Evolutionary conservation across 2,113 vertebrate species (phyloP), one percentile per base, ranked within the genome.

Genomic region (Recurvirostra avosetta): DNA sequence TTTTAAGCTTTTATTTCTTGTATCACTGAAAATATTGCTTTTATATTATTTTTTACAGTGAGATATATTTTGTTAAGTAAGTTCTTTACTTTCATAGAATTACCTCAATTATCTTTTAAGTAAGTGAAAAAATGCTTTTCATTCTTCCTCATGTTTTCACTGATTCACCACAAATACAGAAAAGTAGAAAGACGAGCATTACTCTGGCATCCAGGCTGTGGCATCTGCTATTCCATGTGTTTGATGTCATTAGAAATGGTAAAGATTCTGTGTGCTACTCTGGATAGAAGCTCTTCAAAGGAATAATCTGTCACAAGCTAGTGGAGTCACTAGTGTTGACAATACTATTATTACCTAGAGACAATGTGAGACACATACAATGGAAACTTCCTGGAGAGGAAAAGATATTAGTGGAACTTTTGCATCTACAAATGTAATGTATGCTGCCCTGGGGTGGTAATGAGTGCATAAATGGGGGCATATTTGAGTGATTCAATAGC

Each of bases 241-340:
- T 97, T 97, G 88, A 84, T 97, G 93, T 83, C 92, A 94, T 72
- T 97, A 95, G 97, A 96, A 98, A 96, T 70, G 76, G 86, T 70
- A 86, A 95, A 88, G 71, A 86, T 91, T 93, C 68, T 80, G 62
- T 93, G 38, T 78, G 26, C 49, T 92, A 73, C 41, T 84, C 68
- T 90, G 63, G 86, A 96, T 56, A 90, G 77, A 87, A 90, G 76
- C 38, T 94, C 88, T 90, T 95, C 55, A 94, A 88, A 79, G 56
- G 47, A 73, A 90, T 96, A 91, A 90, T 66, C 78, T 92, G 38
- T 96, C 92, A 93, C 67, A 79, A 88, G 81, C 45, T 93, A 92
- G 61, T 62, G 30, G 63, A 95, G 80, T 75, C 86, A 76, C 32
- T 58, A 80, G 6, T 88, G 67, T 45, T 89, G 70, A 87, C 43